These are phyloP conservation scores for Muscina levida DNA, from an alignment of 2,888 invertebrate species.

Conservation along the genomic window DNA sequence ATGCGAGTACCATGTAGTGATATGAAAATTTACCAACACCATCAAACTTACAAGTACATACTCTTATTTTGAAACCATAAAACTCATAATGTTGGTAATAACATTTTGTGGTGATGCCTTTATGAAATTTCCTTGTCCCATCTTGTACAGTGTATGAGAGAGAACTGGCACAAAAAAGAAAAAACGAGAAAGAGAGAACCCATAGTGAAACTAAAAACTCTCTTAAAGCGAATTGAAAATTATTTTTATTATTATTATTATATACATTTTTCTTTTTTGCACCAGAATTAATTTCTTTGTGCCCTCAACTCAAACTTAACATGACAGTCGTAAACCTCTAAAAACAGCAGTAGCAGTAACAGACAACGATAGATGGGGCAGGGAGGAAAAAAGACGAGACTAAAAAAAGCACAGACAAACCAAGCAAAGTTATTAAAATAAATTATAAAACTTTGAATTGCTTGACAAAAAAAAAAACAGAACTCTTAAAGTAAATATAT, in stretches of 20 bases:
- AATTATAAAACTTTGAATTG: constrained; percentile 27
- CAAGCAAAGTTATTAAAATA: constrained; percentile 12
- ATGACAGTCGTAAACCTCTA: constrained; percentile 7
- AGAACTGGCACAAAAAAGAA: not conserved
- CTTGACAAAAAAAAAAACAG: not conserved
- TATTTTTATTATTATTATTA: constrained; percentile 15
- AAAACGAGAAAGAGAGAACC: too few relatives aligned
- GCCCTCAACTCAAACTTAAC: not conserved
- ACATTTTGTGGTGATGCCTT: constrained; percentile 59
- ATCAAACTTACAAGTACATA: too few relatives aligned
- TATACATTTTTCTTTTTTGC: not conserved
- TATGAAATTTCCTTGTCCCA: constrained; percentile 45
- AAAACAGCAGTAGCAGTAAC: not conserved
- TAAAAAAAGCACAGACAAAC: not conserved
- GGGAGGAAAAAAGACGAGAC: not conserved
- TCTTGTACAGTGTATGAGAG: not conserved
- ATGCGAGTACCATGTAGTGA: not conserved
- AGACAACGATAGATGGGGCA: too few relatives aligned
- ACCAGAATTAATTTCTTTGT: constrained; percentile 5
- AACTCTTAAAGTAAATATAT: not conserved
- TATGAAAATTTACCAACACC: not conserved
- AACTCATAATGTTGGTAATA: constrained; percentile 55
- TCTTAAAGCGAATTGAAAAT: constrained; percentile 22
- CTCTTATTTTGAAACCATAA: constrained; percentile 51
- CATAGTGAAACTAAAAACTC: constrained; percentile 9